These are phyloP conservation scores for Crenichthys baileyi DNA, from an alignment of 2,797 vertebrate genomes.

Conservation along the genomic window DNA sequence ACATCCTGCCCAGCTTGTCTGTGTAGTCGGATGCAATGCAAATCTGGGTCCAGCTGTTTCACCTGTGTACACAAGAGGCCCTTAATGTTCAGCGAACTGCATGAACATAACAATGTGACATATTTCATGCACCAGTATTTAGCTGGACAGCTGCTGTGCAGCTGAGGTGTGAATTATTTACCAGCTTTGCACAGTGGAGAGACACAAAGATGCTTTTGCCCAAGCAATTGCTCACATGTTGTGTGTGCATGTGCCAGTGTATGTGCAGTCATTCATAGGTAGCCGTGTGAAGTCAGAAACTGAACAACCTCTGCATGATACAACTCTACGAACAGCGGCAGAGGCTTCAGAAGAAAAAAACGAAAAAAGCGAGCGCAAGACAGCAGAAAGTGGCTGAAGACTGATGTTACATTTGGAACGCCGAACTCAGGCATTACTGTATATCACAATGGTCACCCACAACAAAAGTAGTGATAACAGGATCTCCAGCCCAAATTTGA, in stretches of 20 bases:
- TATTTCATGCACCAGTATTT: conserved; percentile 44
- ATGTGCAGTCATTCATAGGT: conserved; percentile 25
- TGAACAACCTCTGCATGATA: conserved; percentile 21
- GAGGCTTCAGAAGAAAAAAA: conserved; percentile 15
- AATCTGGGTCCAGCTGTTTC: conserved; percentile 86
- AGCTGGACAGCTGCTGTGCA: conserved; percentile 49
- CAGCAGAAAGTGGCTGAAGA: not conserved
- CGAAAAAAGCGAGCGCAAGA: not conserved
- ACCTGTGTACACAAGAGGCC: conserved; percentile 78
- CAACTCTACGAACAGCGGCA: conserved; percentile 9
- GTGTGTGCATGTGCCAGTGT: conserved; percentile 14
- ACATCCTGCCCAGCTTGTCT: conserved; percentile 72
- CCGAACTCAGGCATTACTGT: too few relatives aligned
- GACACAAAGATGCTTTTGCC: conserved; percentile 13
- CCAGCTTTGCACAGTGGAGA: conserved; percentile 48
- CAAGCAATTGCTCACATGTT: conserved; percentile 8
- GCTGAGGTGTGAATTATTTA: conserved; percentile 63
- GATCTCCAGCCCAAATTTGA: not conserved
- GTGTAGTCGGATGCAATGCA: conserved; percentile 84
- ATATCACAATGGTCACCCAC: not conserved
- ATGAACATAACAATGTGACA: conserved; percentile 29
- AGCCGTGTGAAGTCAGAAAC: conserved; percentile 22
- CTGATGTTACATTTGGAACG: too few relatives aligned
- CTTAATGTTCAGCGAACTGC: conserved; percentile 44
- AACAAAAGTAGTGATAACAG: not conserved